phyloP scores from a whole-genome alignment of 1,140 invertebrate species.

The Pseudomyrmex pallidus region DNA sequence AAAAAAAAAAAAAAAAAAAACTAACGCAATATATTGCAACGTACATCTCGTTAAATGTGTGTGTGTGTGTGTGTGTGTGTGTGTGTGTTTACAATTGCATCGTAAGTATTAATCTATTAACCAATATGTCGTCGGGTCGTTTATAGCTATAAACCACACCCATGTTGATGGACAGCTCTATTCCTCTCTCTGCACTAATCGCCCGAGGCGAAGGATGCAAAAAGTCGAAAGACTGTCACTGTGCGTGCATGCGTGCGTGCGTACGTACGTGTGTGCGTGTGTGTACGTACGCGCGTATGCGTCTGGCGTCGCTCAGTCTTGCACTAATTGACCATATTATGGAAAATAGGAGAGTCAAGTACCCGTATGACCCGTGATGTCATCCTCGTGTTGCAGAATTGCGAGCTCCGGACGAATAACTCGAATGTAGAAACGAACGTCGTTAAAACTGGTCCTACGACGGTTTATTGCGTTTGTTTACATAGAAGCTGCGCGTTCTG shows the following conservation, averaged over 20 bases:
- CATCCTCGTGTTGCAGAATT: constrained; percentile 67
- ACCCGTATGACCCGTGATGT: constrained; percentile 73
- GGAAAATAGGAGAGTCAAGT: constrained; percentile 76
- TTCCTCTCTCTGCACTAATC: constrained; percentile 1
- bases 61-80: no score
- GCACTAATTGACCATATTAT: constrained; percentile 77
- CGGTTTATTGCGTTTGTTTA: constrained; percentile 60
- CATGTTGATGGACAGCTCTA: constrained; percentile 32
- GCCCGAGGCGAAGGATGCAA: constrained; percentile 28
- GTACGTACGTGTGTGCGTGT: no score
- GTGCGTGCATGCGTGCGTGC: not conserved
- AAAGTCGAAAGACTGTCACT: constrained; percentile 58
- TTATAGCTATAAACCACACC: constrained; percentile 39
- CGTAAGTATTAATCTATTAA: constrained; percentile 19
- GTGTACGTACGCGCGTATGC: no score
- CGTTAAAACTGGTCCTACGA: constrained; percentile 41
- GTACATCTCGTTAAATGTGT: not conserved
- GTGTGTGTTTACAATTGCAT: not conserved
- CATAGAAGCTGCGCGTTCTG: constrained; percentile 37
- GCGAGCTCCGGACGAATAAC: constrained; percentile 4
- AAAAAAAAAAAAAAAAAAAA: not conserved
- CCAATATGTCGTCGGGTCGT: constrained; percentile 9
- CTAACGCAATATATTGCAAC: not conserved
- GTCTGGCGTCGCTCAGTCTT: constrained; percentile 58
- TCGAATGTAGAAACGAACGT: constrained; percentile 38